Evolutionary conservation across 2,113 vertebrate species (phyloP).

Genomic region (Sphaerodactylus townsendi): DNA sequence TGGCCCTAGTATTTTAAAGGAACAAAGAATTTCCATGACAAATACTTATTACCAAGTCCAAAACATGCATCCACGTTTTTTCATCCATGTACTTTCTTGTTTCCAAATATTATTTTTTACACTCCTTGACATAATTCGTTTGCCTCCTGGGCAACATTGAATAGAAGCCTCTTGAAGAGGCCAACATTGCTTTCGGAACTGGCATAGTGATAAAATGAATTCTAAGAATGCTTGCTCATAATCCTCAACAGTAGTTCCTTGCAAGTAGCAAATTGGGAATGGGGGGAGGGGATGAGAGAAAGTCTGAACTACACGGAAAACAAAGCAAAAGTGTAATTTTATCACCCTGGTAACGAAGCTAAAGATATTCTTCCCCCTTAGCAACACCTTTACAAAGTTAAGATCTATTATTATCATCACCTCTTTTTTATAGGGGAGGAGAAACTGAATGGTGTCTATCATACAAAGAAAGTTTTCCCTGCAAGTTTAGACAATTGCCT

Average conservation of each 20-base stretch:
- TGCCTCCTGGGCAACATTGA: background rate
- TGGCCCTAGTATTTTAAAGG: no score
- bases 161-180: background rate
- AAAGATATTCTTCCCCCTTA: constrained; percentile 4
- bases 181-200: background rate
- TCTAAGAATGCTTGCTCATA: background rate
- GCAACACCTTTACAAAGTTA: background rate
- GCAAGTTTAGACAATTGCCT: background rate
- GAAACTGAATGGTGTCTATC: background rate
- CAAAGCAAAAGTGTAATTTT: background rate
- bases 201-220: background rate
- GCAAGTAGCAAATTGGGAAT: background rate
- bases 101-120: constrained; percentile 2
- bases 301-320: background rate
- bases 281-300: background rate
- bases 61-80: background rate
- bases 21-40: background rate
- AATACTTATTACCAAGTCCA: background rate
- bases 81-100: background rate
- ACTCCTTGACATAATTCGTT: background rate
- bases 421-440: background rate
- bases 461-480: background rate
- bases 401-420: background rate
- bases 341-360: constrained; percentile 11
- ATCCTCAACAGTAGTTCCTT: constrained; percentile 7